Conservation (phyloP, 2,797 vertebrate genomes). For the Scleropages formosus region DNA sequence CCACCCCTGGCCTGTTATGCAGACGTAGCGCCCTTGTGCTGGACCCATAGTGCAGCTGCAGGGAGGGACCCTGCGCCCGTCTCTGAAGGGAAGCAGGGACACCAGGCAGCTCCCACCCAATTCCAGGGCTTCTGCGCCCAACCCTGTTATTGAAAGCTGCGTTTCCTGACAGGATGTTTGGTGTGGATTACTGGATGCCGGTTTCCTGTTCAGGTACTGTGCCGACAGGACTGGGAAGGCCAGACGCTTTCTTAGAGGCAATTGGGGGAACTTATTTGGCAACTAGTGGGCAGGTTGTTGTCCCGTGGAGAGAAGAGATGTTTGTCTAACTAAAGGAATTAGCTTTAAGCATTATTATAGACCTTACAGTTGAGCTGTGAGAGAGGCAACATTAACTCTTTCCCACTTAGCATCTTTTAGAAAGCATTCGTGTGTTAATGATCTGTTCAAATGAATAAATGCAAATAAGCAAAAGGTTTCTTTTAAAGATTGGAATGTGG, state of each 20-base stretch:
- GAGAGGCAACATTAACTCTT: too few relatives aligned
- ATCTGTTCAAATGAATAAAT: too few relatives aligned
- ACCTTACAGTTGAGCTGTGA: too few relatives aligned
- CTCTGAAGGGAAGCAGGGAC: constrained; percentile 37
- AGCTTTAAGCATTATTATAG: too few relatives aligned
- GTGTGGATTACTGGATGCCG: constrained; percentile 57
- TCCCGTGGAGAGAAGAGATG: background rate
- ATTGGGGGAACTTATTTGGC: constrained; percentile 13
- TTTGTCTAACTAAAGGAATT: too few relatives aligned
- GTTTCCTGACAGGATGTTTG: constrained; percentile 83
- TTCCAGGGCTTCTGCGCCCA: constrained; percentile 44
- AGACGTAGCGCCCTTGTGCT: background rate
- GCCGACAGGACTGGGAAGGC: constrained; percentile 62
- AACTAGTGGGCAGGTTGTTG: background rate
- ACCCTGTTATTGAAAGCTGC: constrained; percentile 63
- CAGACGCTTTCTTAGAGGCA: constrained; percentile 37
- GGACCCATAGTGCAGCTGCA: background rate
- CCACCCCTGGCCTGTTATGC: background rate
- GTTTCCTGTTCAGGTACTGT: constrained; percentile 69
- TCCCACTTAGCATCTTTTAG: too few relatives aligned
- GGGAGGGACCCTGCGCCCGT: constrained; percentile 10
- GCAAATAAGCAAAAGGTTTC: too few relatives aligned
- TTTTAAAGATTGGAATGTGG: too few relatives aligned
- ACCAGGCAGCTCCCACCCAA: constrained; percentile 45
- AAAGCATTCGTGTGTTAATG: too few relatives aligned